These are phyloP conservation scores for Andrena fulva DNA, from an alignment of 2,888 invertebrate genomes.

Conservation along the genomic window DNA sequence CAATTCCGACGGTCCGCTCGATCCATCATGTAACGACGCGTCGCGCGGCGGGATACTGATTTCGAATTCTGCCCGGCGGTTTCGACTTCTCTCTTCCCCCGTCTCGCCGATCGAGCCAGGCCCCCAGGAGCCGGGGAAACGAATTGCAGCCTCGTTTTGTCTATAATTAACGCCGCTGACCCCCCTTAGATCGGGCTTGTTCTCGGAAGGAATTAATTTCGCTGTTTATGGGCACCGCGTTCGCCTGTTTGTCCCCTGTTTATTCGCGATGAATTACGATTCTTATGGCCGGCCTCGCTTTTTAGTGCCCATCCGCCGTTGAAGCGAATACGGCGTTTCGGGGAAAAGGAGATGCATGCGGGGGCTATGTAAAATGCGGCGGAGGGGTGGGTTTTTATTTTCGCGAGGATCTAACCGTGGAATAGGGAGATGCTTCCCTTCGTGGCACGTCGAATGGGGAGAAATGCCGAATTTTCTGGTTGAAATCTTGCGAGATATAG, in stretches of 20 bases:
- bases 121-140: background rate
- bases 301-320: constrained; percentile 12
- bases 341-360: constrained; percentile 4
- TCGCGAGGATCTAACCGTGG: background rate
- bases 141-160: constrained; percentile 43
- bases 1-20: constrained; percentile 18
- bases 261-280: constrained; percentile 54
- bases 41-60: constrained; percentile 59
- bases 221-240: constrained; percentile 49
- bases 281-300: constrained; percentile 17
- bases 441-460: background rate
- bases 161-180: constrained; percentile 53
- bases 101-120: background rate
- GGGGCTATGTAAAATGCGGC: constrained; percentile 7
- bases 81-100: background rate
- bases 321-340: constrained; percentile 16
- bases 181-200: constrained; percentile 30
- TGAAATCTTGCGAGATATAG: too few relatives aligned
- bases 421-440: background rate
- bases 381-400: constrained; percentile 9
- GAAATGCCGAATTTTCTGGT: background rate
- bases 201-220: constrained; percentile 57
- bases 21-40: constrained; percentile 62
- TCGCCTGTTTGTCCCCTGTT: constrained; percentile 32
- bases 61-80: constrained; percentile 46